Evolutionary conservation across 2,888 invertebrate species (phyloP).

Genomic region (Lobophora halterata): DNA sequence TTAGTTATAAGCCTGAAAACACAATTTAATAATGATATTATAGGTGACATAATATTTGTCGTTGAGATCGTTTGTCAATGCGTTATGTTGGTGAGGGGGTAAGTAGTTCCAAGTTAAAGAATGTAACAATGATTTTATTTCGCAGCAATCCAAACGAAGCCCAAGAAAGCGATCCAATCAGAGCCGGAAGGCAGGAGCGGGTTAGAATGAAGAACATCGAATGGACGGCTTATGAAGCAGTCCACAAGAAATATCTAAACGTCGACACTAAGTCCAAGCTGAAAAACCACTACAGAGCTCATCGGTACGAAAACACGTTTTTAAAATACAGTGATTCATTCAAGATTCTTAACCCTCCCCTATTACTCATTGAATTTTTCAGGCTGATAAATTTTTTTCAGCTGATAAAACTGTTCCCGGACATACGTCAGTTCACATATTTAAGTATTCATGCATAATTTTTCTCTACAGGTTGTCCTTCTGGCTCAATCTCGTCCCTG

Average conservation of each 20-base stretch:
- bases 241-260: conserved; percentile 95
- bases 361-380: neutral
- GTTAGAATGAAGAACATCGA: conserved; percentile 92
- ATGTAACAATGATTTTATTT: conserved; percentile 1
- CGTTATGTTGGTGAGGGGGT: too few species aligned
- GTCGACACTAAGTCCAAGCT: conserved; percentile 94
- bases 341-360: neutral
- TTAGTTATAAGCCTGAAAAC: too few species aligned
- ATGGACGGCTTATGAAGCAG: conserved; percentile 96
- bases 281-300: conserved; percentile 96
- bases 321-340: too few species aligned
- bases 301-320: conserved; percentile 75
- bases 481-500: conserved; percentile 97
- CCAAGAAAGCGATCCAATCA: conserved; percentile 83
- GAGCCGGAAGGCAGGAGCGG: conserved; percentile 87
- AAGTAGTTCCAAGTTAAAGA: too few species aligned
- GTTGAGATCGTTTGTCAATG: too few species aligned
- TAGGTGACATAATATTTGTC: too few species aligned
- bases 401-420: too few species aligned
- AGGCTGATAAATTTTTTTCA: too few species aligned
- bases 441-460: conserved; percentile 3
- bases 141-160: conserved; percentile 94
- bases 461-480: conserved; percentile 86
- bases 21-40: too few species aligned
- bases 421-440: too few species aligned